Conservation (phyloP, 1,140 invertebrate genomes). For the Anastrepha ludens region DNA sequence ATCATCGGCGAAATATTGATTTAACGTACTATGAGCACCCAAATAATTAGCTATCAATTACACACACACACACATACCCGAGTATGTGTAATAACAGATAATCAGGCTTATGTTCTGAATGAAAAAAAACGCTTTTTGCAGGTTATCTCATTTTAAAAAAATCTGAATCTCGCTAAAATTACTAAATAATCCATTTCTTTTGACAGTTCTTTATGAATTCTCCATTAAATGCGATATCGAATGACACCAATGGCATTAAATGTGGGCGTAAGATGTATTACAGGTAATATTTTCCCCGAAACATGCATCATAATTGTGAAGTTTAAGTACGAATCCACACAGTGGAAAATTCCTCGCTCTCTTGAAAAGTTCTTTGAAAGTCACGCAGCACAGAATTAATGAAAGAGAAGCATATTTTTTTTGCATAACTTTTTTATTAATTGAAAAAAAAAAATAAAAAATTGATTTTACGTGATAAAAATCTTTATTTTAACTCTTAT, state of each 20-base stretch:
- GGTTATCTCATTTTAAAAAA: background rate
- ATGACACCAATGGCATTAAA: background rate
- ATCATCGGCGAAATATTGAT: constrained; percentile 23
- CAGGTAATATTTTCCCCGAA: background rate
- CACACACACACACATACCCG: background rate
- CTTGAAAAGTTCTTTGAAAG: too few species aligned
- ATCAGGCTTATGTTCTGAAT: background rate
- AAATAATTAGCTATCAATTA: background rate
- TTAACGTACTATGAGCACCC: background rate
- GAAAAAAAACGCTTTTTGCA: background rate
- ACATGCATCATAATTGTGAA: too few species aligned
- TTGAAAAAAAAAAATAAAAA: too few species aligned
- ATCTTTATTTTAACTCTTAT: too few species aligned
- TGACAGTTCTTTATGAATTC: constrained; percentile 27
- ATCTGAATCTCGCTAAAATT: background rate
- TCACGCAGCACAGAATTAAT: too few species aligned
- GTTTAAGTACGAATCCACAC: background rate
- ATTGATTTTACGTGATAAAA: too few species aligned
- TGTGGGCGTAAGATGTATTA: background rate
- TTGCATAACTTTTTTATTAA: too few species aligned
- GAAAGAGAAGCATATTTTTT: too few species aligned
- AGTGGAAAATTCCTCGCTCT: background rate
- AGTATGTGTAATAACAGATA: too few species aligned
- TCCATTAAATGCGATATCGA: background rate
- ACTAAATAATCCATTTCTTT: background rate